Percentiles rank a stretch among this genome's conserved stretches.
Evolutionary conservation across 2,888 invertebrate genomes (phyloP).

Genomic region (Bruchidius siliquastri): DNA sequence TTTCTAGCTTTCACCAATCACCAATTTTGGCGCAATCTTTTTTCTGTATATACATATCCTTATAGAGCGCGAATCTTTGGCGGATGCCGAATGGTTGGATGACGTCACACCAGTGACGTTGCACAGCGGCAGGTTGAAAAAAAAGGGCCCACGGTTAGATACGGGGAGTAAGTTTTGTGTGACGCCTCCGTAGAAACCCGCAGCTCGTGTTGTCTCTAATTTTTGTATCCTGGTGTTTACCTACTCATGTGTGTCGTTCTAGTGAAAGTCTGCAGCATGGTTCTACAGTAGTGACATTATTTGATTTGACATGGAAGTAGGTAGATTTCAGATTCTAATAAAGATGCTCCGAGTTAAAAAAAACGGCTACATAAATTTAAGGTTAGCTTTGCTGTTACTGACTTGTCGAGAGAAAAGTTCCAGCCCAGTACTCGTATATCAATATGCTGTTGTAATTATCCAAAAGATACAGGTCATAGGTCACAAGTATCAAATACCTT

Average conservation of each 20-base stretch:
- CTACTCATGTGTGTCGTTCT: neutral
- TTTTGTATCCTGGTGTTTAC: neutral
- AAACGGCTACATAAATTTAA: too few relatives aligned
- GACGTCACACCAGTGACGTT: neutral
- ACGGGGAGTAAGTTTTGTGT: neutral
- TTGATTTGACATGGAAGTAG: neutral
- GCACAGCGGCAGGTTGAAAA: neutral
- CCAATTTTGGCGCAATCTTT: neutral
- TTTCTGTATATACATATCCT: neutral
- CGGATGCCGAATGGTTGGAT: conserved; percentile 1
- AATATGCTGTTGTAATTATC: too few relatives aligned
- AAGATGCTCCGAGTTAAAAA: neutral
- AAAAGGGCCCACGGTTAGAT: neutral
- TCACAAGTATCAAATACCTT: too few relatives aligned
- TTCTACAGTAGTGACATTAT: neutral
- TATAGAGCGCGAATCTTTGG: conserved; percentile 17
- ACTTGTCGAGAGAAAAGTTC: too few relatives aligned
- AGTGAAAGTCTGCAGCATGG: neutral
- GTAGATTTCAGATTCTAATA: neutral
- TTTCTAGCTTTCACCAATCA: neutral
- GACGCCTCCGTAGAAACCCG: neutral
- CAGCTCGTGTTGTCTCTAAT: neutral
- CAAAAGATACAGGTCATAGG: too few relatives aligned
- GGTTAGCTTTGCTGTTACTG: too few relatives aligned
- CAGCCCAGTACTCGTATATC: too few relatives aligned